Evolutionary conservation across 2,797 vertebrate genomes (phyloP), one percentile per base, ranked within the genome.

Genomic region (Microctenopoma lineatum): DNA sequence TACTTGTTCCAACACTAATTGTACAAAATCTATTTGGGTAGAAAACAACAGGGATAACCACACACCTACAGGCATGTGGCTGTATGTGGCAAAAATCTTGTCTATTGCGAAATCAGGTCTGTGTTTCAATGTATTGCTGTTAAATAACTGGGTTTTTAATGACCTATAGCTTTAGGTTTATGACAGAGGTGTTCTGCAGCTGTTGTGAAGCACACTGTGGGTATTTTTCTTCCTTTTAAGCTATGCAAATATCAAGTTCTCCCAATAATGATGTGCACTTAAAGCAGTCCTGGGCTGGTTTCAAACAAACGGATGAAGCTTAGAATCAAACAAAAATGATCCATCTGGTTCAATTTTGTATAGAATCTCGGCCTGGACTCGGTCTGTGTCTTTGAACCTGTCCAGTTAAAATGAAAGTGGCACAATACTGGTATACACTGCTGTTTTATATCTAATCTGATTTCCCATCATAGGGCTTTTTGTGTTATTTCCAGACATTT

Each of bases 361-460:
- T 39, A 64, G 69, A 73, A 52, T 66, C 50, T 77, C 80, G 79
- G 83, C 80, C 44, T 1, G 18, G 55, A 21, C 70, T 82, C 41
- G 39, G 62, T 51, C 56, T 16, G 46, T 36, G 70, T 81, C 74
- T 77, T 75, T 78, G 69, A 83, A 80, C 67, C 72, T 70, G 77
- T 79, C 67, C 55, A 16, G 45, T 55, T 76, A 38, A 84, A 90
- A 50, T 48, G 54, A 81, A 83, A 84, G 52, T 59, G 71, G 72
- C 75, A 80, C 50, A 42, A 62, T 70, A 73, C 39, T 69, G 73
- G 64, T 80, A 66, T 70, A 54, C 32, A 61, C 45, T 78, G 68
- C 83, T 73, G 87, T 75, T 87, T 83, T 69, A 69, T 74, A 79
- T 83, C 68, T 75, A 68, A 55, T 68, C 18, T 73, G 11, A 26